Conservation (phyloP, 2,113 vertebrate genomes). For the Strix aluco region DNA sequence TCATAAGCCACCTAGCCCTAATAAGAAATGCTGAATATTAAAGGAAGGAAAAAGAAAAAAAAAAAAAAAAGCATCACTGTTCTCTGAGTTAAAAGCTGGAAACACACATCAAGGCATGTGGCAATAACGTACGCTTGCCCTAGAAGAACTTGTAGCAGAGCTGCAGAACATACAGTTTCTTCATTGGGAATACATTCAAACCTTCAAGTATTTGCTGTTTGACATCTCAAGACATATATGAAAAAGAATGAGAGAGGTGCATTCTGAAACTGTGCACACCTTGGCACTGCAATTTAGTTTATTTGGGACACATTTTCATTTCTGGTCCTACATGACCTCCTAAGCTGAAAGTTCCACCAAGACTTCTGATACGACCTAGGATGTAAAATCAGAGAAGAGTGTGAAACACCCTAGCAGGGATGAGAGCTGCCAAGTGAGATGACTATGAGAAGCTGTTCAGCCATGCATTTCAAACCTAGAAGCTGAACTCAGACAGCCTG, state of each 20-base stretch:
- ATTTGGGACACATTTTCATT: background rate
- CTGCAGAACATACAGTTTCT: background rate
- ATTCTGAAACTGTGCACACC: background rate
- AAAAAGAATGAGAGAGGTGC: background rate
- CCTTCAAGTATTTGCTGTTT: background rate
- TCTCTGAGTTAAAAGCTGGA: background rate
- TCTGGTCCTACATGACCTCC: background rate
- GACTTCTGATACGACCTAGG: background rate
- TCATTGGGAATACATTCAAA: background rate
- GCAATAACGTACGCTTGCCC: background rate
- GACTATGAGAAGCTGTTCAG: background rate
- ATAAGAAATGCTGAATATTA: background rate
- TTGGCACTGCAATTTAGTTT: background rate
- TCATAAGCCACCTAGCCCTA: background rate
- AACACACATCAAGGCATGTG: background rate
- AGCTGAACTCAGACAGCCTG: background rate
- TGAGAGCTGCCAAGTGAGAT: background rate
- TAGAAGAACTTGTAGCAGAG: background rate
- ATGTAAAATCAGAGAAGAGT: background rate
- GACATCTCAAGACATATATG: background rate
- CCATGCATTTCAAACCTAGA: background rate
- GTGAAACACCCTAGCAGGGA: background rate
- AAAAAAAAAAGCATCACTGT: background rate
- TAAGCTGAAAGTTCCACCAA: background rate
- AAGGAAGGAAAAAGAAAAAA: background rate